Percentiles rank a stretch among this genome's conserved stretches.
phyloP scores from a whole-genome alignment of 2,888 invertebrate genomes.

The Epinotia demarniana region DNA sequence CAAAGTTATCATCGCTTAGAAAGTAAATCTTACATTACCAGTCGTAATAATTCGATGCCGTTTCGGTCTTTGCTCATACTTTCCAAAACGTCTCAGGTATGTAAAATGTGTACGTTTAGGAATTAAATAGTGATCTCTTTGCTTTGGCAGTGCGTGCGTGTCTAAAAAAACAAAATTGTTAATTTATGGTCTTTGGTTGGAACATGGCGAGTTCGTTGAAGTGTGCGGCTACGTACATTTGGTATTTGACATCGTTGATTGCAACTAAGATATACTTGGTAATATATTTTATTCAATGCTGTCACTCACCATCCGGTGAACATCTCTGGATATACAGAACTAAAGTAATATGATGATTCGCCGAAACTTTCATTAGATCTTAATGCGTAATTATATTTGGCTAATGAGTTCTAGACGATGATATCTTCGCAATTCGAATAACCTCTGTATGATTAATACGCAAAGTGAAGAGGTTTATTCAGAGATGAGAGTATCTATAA shows the following conservation, averaged over 20 bases:
- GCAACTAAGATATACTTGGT: conserved; percentile 78
- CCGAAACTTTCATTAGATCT: too few species aligned
- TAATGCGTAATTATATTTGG: too few species aligned
- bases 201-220: conserved; percentile 65
- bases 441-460: too few species aligned
- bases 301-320: too few species aligned
- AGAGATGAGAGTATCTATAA: too few species aligned
- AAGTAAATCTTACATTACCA: conserved; percentile 54
- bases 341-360: too few species aligned
- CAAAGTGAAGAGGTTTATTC: too few species aligned
- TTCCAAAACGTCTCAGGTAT: conserved; percentile 76
- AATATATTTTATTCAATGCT: conserved; percentile 46
- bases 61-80: conserved; percentile 74
- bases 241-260: conserved; percentile 77
- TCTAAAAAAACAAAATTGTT: conserved; percentile 50
- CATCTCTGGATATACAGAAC: too few species aligned
- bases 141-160: conserved; percentile 52
- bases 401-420: too few species aligned
- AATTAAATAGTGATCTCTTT: conserved; percentile 64
- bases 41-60: conserved; percentile 58
- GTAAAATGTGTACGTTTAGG: conserved; percentile 59
- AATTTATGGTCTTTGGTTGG: conserved; percentile 17
- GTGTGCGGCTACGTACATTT: conserved; percentile 66
- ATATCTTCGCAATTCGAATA: too few species aligned
- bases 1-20: conserved; percentile 54